Conservation (phyloP, 2,113 vertebrate genomes). For the Microtus ochrogaster region DNA sequence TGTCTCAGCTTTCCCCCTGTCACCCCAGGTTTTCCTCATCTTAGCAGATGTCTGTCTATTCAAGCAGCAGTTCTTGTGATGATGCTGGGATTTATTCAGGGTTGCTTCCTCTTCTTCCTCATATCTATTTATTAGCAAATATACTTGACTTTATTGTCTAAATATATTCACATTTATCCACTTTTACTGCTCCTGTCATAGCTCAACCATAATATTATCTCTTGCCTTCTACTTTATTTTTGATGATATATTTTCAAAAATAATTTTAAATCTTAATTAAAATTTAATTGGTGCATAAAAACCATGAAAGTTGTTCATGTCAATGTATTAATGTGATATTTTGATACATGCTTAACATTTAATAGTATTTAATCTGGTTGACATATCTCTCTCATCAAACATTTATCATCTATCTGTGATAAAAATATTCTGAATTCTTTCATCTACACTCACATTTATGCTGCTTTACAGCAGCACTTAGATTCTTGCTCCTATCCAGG, state of each 20-base stretch:
- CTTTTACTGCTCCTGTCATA: accelerated
- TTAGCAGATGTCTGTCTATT: not conserved
- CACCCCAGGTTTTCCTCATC: accelerated
- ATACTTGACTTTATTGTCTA: not conserved
- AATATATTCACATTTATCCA: not conserved
- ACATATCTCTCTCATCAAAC: not conserved
- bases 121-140: not conserved
- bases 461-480: not conserved
- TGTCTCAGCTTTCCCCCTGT: not conserved
- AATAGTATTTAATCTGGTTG: not conserved
- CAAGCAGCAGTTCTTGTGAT: not conserved
- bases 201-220: not conserved
- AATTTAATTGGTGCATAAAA: not conserved
- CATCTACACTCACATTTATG: not conserved
- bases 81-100: not conserved
- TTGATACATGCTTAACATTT: not conserved
- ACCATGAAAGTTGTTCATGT: not conserved
- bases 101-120: not conserved
- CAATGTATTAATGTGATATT: not conserved
- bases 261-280: not conserved
- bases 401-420: not conserved
- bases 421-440: not conserved
- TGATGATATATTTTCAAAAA: not conserved
- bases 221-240: not conserved
- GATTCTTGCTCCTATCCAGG: not conserved